Evolutionary conservation across 1,140 invertebrate genomes (phyloP), one percentile per base, ranked within the genome.

Genomic region (Manduca sexta): DNA sequence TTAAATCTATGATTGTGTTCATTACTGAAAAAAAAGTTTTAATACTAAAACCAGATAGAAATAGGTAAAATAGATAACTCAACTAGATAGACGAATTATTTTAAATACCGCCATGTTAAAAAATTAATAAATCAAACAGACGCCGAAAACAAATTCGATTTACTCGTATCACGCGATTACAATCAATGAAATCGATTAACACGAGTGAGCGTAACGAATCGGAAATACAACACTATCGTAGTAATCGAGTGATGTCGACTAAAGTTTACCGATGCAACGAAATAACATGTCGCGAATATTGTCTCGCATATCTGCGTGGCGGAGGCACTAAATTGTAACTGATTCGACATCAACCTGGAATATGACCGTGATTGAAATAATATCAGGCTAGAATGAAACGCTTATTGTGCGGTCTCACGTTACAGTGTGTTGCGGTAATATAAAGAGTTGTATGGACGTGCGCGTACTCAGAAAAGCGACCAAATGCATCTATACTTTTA

Each of bases 281-380:
- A 65, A 50, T n/a, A 52, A 64, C 13, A 16, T 31, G 39, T 46
- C 30, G 52, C 49, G 48, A 16, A 66, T 48, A 43, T 52, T 55
- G 33, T 49, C 42, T 40, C 52, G 60, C 72, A 73, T 70, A 59
- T 53, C 52, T 45, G 43, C 49, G 55, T 49, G 10, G 49, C 52
- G 33, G 41, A 38, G 49, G 30, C 38, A 14, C 21, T 47, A 54
- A 74, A 70, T 74, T 64, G 59, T 62, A 46, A 71, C 69, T 69
- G 63, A 71, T 69, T 74, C 62, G 67, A 44, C 46, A 47, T 29
- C 53, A 67, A 52, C 61, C 69, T 69, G 60, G 64, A 67, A 56
- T 65, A 67, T 63, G 51, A 53, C 54, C 51, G 49, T 64, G 60
- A 65, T 59, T 53, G 54, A 51, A 49, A 51, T 40, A 41, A 45